Conservation (phyloP, 2,888 invertebrate species). For the Hydraecia micacea region DNA sequence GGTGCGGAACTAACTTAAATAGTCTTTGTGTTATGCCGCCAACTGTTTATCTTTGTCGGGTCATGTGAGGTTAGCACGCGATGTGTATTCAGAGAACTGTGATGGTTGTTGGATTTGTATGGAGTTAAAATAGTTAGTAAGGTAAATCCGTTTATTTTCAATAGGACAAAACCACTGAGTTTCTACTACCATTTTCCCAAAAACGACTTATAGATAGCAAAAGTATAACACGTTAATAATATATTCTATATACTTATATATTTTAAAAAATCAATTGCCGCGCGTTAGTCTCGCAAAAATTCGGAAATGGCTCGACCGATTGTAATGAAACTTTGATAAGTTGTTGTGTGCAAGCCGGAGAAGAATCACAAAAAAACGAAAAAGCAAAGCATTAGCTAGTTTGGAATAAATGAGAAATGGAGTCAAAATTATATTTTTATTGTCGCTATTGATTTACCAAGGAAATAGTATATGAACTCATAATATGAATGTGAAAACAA, state of each 20-base stretch:
- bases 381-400: no score
- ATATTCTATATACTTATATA: no score
- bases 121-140: not conserved
- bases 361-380: no score
- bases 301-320: no score
- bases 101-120: not conserved
- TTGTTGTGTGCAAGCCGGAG: no score
- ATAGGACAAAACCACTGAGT: not conserved
- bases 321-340: no score
- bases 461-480: not conserved
- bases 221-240: no score
- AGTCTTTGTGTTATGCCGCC: slow-evolving; percentile 7
- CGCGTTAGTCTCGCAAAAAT: no score
- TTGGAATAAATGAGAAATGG: not conserved
- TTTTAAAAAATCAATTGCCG: no score
- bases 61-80: slow-evolving; percentile 31
- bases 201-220: not conserved
- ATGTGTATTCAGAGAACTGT: slow-evolving; percentile 22
- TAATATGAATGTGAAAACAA: not conserved
- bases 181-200: not conserved
- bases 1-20: slow-evolving; percentile 38
- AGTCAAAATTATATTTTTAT: not conserved
- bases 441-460: not conserved
- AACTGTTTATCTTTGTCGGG: slow-evolving; percentile 12
- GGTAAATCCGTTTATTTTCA: not conserved